Evolutionary conservation across 35 echinoderm and acorn worm genomes (phyloP), one percentile per base, ranked within the genome.

Genomic region (Eucidaris tribuloides): DNA sequence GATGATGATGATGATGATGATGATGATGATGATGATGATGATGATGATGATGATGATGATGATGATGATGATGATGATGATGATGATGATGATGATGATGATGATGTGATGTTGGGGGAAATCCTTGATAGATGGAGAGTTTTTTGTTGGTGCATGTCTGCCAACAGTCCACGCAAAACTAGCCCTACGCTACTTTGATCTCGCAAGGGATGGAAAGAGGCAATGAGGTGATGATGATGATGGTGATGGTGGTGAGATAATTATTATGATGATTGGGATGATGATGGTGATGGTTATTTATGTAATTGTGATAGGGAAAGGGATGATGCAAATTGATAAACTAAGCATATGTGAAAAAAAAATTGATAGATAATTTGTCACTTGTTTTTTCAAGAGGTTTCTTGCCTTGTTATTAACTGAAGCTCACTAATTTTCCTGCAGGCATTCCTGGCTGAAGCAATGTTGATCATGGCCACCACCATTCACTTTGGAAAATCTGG

Each of bases 401-500:
- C n/a, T n/a, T n/a, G n/a, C n/a, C n/a, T n/a, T 68, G 28, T 68
- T 14, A 29, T 13, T 15, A 44, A 9, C 23, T 19, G 7, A 31
- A 78, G 25, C 24, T 65, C 35, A 2, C 49, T 28, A n/a, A n/a
- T n/a, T 60, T 35, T 38, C 76, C 79, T 84, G 0, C 71, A 96
- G 93, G 20, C 90, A 55, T 99, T 99, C 86, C 68, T 99, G 20
- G 95, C 95, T 68, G 95, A 99, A 46, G 65, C 90, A 59, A 99
- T 99, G 95, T 80, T 93, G 0, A 99, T 99, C 37, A 99, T 99
- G 95, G 90, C 86, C 7, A 93, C 90, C 18, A 89, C 86, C 20
- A 48, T 99, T n/a, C 95, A 99, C 49, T 79, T 93, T 62, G 95
- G 95, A 24, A 89, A 87, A 49, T 99, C 95, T 37, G 95, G 95